Percentiles rank a stretch among this genome's conserved stretches.
Evolutionary conservation across 2,113 vertebrate species (phyloP).

Genomic region (Manacus vitellinus): DNA sequence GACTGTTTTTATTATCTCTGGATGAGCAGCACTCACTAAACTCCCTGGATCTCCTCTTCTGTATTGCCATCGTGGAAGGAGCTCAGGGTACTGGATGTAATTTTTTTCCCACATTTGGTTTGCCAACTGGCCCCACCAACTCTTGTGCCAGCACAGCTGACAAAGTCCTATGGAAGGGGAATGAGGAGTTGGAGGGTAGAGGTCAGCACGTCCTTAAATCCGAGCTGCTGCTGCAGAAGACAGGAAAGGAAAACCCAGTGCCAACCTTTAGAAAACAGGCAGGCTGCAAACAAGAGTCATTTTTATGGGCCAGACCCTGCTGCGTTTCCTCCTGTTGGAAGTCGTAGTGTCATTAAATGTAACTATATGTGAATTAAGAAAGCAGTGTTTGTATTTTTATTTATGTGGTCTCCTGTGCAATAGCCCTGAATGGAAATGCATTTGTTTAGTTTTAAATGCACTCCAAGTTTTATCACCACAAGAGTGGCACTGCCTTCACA

Average conservation of each 20-base stretch:
- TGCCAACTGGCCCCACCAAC: neutral
- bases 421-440: constrained; percentile 7
- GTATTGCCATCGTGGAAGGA: neutral
- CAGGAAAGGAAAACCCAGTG: constrained; percentile 11
- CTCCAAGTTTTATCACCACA: constrained; percentile 27
- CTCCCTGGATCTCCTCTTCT: neutral
- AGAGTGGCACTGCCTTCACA: constrained; percentile 7
- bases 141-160: neutral
- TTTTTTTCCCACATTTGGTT: neutral
- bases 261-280: constrained; percentile 8
- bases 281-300: constrained; percentile 48
- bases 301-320: constrained; percentile 25
- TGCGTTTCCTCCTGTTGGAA: constrained; percentile 23
- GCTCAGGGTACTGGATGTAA: neutral
- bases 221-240: neutral
- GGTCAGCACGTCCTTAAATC: constrained; percentile 9
- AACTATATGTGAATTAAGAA: constrained; percentile 43
- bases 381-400: constrained; percentile 18
- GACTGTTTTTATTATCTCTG: constrained; percentile 15
- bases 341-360: constrained; percentile 10
- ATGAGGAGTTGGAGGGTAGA: neutral
- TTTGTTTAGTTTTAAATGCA: constrained; percentile 43
- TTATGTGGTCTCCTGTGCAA: constrained; percentile 30
- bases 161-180: neutral
- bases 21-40: neutral